Conservation (phyloP, 2,113 vertebrate genomes). For the Corapipo altera region DNA sequence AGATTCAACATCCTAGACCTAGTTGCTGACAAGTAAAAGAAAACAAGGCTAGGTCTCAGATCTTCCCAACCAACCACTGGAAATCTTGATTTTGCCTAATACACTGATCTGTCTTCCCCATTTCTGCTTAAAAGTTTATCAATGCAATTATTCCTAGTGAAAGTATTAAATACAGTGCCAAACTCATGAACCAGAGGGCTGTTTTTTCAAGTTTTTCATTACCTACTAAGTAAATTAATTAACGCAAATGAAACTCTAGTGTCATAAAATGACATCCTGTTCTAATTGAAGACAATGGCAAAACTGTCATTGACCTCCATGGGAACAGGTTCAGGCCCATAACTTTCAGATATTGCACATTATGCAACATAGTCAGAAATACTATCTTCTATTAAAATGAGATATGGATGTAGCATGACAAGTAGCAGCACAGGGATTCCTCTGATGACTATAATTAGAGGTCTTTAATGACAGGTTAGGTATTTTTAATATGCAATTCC, state of each 20-base stretch:
- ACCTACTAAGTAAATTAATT: constrained; percentile 62
- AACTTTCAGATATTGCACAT: constrained; percentile 36
- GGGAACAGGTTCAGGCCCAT: constrained; percentile 52
- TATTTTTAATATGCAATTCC: constrained; percentile 61
- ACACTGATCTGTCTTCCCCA: neutral
- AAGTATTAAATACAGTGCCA: constrained; percentile 27
- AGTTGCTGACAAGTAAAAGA: neutral
- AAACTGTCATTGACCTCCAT: constrained; percentile 52
- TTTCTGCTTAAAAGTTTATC: constrained; percentile 45
- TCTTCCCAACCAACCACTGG: neutral
- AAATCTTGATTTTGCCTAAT: neutral
- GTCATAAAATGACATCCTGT: constrained; percentile 9
- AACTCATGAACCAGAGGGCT: constrained; percentile 24
- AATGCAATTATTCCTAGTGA: constrained; percentile 39
- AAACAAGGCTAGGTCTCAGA: neutral
- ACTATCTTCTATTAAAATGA: constrained; percentile 53
- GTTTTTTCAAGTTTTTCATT: constrained; percentile 51
- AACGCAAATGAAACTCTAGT: constrained; percentile 52
- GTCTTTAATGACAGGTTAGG: constrained; percentile 56
- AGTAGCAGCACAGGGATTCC: constrained; percentile 20
- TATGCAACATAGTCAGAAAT: constrained; percentile 58
- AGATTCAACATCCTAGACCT: neutral
- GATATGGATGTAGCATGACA: constrained; percentile 28
- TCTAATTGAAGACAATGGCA: constrained; percentile 56
- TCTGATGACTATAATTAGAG: constrained; percentile 54